These are phyloP conservation scores for Petaurus breviceps DNA, from an alignment of 2,113 vertebrate species.

Conservation along the genomic window DNA sequence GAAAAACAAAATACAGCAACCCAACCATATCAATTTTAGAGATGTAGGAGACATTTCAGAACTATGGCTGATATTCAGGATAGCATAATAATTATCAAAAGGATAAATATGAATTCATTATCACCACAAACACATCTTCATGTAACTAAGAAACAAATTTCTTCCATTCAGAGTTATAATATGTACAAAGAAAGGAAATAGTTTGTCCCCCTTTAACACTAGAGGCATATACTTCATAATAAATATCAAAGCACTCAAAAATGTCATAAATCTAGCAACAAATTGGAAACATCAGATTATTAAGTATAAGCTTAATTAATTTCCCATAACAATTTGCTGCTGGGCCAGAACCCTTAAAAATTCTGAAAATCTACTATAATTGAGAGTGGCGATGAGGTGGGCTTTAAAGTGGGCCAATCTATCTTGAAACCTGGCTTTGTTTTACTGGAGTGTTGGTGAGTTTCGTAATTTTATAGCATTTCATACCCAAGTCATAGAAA, in stretches of 20 bases:
- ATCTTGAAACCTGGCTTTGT: not conserved
- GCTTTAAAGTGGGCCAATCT: not conserved
- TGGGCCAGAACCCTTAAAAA: constrained; percentile 50
- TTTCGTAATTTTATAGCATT: constrained; percentile 36
- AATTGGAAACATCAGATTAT: constrained; percentile 77
- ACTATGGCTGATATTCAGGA: not conserved
- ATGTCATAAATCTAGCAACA: constrained; percentile 50
- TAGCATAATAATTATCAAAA: not conserved
- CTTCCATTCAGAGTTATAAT: not conserved
- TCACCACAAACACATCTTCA: not conserved
- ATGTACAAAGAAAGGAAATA: not conserved
- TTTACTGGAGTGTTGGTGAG: not conserved
- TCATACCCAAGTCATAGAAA: not conserved
- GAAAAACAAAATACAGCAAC: too few species aligned
- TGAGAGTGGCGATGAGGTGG: not conserved
- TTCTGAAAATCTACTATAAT: not conserved
- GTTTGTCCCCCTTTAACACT: constrained; percentile 29
- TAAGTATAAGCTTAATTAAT: constrained; percentile 56
- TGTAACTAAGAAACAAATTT: not conserved
- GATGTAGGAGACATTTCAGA: not conserved
- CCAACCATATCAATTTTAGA: not conserved
- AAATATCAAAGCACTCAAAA: constrained; percentile 55
- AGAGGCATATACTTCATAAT: constrained; percentile 3
- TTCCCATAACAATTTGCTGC: constrained; percentile 63
- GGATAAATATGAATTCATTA: not conserved